Base-by-base conservation (phyloP, 1,140 invertebrate species). In the Triops cancriformis region DNA sequence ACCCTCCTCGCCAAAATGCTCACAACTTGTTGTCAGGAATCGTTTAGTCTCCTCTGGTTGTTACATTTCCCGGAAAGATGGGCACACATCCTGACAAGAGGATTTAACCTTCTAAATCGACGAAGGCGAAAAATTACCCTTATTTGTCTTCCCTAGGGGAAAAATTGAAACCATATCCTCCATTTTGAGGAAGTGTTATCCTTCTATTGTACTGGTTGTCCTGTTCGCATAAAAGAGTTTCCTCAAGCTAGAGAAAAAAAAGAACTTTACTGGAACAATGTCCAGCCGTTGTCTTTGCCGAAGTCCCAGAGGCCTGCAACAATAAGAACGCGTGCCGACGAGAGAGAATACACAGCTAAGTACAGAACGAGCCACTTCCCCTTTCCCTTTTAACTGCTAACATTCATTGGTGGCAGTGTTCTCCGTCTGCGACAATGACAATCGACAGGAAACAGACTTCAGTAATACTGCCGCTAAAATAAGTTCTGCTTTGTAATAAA, bases 391-490 rank as follows among this genome's bases (percentile, higher is more conserved):
- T 64, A 64, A 64, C 18, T 64, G 51, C 6, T 14, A n/a, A 23
- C 51, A 64, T 64, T n/a, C 51, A n/a, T 23, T 64, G 23, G 18
- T 64, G 18, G 3, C n/a, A 64, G 18, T 23, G 14, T 64, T 64
- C 51, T 64, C 51, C 23, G 51, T 64, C 51, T 64, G n/a, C 18
- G 51, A 64, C 51, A 64, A 23, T 64, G 51, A 64, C 51, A 64
- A 64, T 64, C 51, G 51, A 64, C 51, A 64, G 51, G 51, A 64
- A 64, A 64, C 51, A 64, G 51, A 64, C 51, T n/a, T 14, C 51
- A 64, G 31, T 37, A 37, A 64, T 64, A 64, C 51, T 23, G 14
- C 51, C 23, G 51, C 51, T 64, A 64, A 64, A 64, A 14, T 64
- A 64, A 64, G 10, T 5, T 12, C 10, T 18, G 51, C 23, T 23